Base-by-base conservation (phyloP, 2,113 vertebrate genomes). In the Serilophus lunatus region DNA sequence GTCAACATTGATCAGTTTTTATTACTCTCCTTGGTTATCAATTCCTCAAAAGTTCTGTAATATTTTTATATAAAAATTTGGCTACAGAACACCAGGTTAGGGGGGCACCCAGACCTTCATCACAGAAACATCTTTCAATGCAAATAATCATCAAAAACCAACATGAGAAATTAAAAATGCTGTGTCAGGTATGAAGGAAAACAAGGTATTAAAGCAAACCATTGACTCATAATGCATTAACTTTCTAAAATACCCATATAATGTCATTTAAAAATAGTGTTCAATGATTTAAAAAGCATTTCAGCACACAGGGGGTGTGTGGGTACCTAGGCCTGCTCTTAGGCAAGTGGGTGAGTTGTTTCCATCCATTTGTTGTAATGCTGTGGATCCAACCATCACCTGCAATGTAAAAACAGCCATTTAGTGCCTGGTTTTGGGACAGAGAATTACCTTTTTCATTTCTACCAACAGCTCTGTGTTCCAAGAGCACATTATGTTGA, bases 331-430 rank as follows among this genome's bases (percentile, higher is more conserved):
- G 99, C 90, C 98, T 99, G 86, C 98, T 98, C 96, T 98, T 98
- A 78, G 98, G 98, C 49, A 98, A 98, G 93, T 99, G 98, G 56
- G 98, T 97, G 29, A 99, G 95, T 75, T 99, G 98, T 86, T 97
- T 98, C 99, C 99, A 99, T 95, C 97, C 98, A 51, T 98, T 99
- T 64, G 98, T 98, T 79, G 97, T 91, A 45, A 98, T 68, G 93
- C 98, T 98, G 95, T 99, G 98, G 97, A 99, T 96, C 99, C 99
- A 99, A 12, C 98, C 98, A 76, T 99, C 99, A 97, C 98, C 99
- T 98, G 18, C 36, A 94, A 91, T 0, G 49, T 1, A 40, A 94
- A 42, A 86, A 81, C 31, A 61, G 0, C 25, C 7, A 45, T 91
- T n/a, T 12, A 92, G 45, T 8, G 35, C 6, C 19, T 7, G n/a